Percentiles rank a stretch among this genome's conserved stretches.
phyloP scores from a whole-genome alignment of 2,113 vertebrate species.

The Genyomyrus donnyi region DNA sequence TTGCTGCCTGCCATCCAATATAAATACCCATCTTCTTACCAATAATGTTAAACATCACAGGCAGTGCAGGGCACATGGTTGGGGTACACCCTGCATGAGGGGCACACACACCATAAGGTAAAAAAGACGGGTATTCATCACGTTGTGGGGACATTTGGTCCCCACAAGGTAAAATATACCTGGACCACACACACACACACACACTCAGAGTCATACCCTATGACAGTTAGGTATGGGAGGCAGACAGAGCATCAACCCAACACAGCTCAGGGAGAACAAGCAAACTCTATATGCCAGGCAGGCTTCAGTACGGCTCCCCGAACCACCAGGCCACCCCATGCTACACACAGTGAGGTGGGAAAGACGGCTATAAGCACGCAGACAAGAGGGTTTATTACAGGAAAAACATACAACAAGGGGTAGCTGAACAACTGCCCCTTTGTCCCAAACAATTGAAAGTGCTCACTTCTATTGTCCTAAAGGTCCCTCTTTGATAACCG shows the following conservation, averaged over 20 bases:
- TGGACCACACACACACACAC: not conserved
- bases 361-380: not conserved
- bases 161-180: too few relatives aligned
- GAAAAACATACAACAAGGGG: not conserved
- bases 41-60: not conserved
- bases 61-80: not conserved
- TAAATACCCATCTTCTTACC: not conserved
- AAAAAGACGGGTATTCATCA: too few relatives aligned
- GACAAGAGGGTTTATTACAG: not conserved
- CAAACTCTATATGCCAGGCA: not conserved
- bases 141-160: too few relatives aligned
- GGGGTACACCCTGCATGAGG: not conserved
- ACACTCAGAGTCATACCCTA: not conserved
- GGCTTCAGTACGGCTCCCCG: not conserved
- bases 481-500: not conserved
- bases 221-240: not conserved
- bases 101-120: not conserved
- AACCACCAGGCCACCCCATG: not conserved
- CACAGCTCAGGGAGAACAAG: not conserved
- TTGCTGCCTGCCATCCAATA: not conserved
- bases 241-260: not conserved
- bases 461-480: not conserved
- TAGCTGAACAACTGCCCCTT: not conserved
- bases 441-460: not conserved
- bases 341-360: not conserved